These are phyloP conservation scores for Drosophila acutilabella DNA, from an alignment of 2,888 invertebrate genomes.

Conservation along the genomic window DNA sequence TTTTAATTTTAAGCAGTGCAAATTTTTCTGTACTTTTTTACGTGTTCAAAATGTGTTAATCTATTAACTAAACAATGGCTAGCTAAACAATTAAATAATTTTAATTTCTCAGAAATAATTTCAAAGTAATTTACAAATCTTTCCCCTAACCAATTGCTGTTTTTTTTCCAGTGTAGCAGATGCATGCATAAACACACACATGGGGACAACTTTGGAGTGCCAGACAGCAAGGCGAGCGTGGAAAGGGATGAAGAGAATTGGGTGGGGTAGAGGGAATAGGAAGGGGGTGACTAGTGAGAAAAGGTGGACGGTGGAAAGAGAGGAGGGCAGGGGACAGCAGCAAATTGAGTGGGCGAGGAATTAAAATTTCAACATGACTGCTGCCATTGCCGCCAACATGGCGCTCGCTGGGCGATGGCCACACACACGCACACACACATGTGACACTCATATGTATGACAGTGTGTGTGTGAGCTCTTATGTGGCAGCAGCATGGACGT, in stretches of 20 bases:
- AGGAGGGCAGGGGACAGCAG: conserved; percentile 13
- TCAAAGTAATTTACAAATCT: too few relatives aligned
- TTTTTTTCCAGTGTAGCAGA: neutral
- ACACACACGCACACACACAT: conserved; percentile 39
- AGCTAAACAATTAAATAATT: too few relatives aligned
- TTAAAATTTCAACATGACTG: conserved; percentile 83
- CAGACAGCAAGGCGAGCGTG: conserved; percentile 54
- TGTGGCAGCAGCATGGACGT: conserved; percentile 42
- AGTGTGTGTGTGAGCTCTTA: conserved; percentile 37
- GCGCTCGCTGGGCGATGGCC: conserved; percentile 65
- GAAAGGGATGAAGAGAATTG: too few relatives aligned
- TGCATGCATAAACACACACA: conserved; percentile 23
- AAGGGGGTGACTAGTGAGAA: neutral
- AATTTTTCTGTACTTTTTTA: too few relatives aligned
- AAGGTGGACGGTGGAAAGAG: neutral
- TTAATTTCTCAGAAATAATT: too few relatives aligned
- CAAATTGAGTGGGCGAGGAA: conserved; percentile 84
- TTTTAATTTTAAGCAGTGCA: too few relatives aligned
- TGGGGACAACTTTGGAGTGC: conserved; percentile 71
- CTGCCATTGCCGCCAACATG: conserved; percentile 72
- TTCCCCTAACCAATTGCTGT: too few relatives aligned
- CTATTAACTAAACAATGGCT: too few relatives aligned
- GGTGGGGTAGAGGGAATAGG: too few relatives aligned
- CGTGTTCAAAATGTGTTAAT: too few relatives aligned
- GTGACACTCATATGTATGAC: conserved; percentile 21